Evolutionary conservation across 1,140 invertebrate genomes (phyloP).

Genomic region (Aphaenogaster ashmeadi): DNA sequence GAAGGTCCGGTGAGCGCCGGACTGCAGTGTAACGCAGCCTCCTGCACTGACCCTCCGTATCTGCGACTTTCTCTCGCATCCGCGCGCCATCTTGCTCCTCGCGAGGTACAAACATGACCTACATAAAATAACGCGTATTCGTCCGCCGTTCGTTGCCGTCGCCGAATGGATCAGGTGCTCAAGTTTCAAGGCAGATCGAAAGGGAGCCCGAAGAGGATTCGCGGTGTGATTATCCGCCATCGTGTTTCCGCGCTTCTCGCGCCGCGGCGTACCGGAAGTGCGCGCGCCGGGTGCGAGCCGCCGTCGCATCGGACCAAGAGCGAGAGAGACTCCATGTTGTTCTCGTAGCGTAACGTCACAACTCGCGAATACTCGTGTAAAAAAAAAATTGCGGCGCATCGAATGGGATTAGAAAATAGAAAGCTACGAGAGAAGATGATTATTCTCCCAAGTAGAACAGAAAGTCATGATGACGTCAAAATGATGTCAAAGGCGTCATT

Average conservation of each 20-base stretch:
- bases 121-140: neutral
- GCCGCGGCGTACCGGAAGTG: conserved; percentile 29
- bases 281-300: neutral
- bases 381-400: neutral
- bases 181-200: neutral
- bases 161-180: neutral
- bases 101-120: conserved; percentile 41
- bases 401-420: neutral
- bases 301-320: neutral
- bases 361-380: neutral
- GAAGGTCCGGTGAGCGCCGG: conserved; percentile 85
- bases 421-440: neutral
- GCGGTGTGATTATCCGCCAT: conserved; percentile 36
- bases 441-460: too few species aligned
- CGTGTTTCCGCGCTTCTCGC: conserved; percentile 17
- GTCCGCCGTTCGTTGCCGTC: neutral
- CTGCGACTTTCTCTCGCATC: conserved; percentile 68
- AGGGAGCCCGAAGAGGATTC: neutral
- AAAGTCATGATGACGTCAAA: too few species aligned
- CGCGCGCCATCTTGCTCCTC: conserved; percentile 28
- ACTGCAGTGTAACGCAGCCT: conserved; percentile 79
- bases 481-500: too few species aligned
- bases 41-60: conserved; percentile 85
- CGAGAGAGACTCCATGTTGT: neutral
- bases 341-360: neutral